Evolutionary conservation across 2,797 vertebrate genomes (phyloP), one percentile per base, ranked within the genome.

Genomic region (Phoebastria nigripes): DNA sequence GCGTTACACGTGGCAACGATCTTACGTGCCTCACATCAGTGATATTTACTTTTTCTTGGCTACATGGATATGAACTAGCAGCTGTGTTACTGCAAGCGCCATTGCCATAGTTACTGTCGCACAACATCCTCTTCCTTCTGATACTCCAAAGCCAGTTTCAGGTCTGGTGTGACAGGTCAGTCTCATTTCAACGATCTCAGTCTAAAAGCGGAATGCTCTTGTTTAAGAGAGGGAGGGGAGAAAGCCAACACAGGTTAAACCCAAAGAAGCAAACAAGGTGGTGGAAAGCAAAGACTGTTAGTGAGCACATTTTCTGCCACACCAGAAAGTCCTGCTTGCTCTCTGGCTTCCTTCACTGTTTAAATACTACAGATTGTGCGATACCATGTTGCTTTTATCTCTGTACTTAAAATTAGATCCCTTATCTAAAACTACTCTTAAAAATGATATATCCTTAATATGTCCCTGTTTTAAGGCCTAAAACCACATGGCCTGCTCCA

Each of bases 1-100:
- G 46, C 0, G 2, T 17, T 28, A 44, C 47, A 55, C 1, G 2
- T 62, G 42, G 59, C 59, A 61, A 46, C 0, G 2, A 33, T 15
- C 54, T 61, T 18, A 9, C 0, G 4, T 78, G 54, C n/a, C 59
- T 67, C 37, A 3, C 25, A 18, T 62, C 29, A 19, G 54, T 8
- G 54, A 28, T 9, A 46, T 7, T 47, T 25, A n/a, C 41, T 63
- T 81, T 49, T 61, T 18, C 66, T 78, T 54, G 54, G 41, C 62
- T 29, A 13, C 1, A 2, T 13, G 35, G 33, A 14, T 26, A 55
- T 25, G 37, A 62, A 51, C 25, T 24, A 44, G 28, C 59, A 86
- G 59, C 25, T 28, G 11, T 20, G 29, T 18, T 14, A 22, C 35
- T 16, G 31, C 33, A 42, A 55, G 55, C 0, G 1, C 28, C 52